Conservation (phyloP, 2,888 invertebrate genomes). For the Drosophila villosipedis region DNA sequence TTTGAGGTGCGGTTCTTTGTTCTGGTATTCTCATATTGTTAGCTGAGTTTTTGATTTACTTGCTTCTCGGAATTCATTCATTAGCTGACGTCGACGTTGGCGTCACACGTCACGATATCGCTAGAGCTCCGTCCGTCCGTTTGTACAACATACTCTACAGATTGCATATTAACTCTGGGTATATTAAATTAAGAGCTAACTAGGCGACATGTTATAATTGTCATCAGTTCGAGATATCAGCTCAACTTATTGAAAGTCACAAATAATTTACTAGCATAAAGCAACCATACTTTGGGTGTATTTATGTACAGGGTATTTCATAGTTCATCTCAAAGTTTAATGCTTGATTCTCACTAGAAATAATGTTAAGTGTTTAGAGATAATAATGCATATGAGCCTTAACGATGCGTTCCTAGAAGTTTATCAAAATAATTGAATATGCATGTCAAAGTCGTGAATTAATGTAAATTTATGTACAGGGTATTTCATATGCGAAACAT, state of each 20-base stretch:
- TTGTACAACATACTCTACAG: constrained; percentile 32
- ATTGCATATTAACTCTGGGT: background rate
- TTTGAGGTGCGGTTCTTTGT: background rate
- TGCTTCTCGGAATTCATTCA: constrained; percentile 62
- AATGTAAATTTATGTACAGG: too few species aligned
- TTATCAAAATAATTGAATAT: background rate
- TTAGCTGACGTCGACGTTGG: constrained; percentile 60
- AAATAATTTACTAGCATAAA: too few species aligned
- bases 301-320: background rate
- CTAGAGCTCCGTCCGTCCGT: constrained; percentile 30
- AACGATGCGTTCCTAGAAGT: background rate
- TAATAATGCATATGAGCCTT: background rate
- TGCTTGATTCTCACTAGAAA: background rate
- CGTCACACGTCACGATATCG: constrained; percentile 58
- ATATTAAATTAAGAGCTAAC: background rate
- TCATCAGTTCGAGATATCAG: background rate
- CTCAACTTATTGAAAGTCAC: background rate
- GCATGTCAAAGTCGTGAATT: constrained; percentile 4
- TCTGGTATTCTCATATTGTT: constrained; percentile 37
- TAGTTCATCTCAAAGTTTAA: background rate
- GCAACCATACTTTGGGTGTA: rapidly evolving
- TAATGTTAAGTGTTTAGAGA: background rate
- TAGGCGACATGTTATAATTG: background rate
- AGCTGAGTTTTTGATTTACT: constrained; percentile 42
- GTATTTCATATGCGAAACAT: background rate